Evolutionary conservation across 2,888 invertebrate genomes (phyloP).

Genomic region (Aproaerema taeniolella): DNA sequence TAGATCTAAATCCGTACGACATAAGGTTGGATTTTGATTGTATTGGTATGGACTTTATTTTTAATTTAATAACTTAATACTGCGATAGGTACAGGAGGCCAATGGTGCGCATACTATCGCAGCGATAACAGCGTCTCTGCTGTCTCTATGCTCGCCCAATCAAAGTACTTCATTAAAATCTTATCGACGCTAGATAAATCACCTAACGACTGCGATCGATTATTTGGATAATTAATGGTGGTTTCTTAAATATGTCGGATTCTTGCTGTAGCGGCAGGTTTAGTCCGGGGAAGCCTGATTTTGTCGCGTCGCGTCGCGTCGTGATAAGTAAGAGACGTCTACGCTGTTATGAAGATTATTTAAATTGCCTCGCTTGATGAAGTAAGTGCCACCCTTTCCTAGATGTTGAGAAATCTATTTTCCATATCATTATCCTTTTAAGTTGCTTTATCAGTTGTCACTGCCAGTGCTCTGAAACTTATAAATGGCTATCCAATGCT

Average conservation of each 20-base stretch:
- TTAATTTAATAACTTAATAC: conserved; percentile 76
- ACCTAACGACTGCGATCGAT: conserved; percentile 74
- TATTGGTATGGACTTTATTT: conserved; percentile 42
- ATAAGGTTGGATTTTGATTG: conserved; percentile 41
- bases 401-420: no score
- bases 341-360: no score
- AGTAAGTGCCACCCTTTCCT: no score
- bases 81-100: conserved; percentile 65
- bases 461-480: no score
- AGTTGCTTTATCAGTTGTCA: no score
- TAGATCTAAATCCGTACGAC: conserved; percentile 23
- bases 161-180: conserved; percentile 78
- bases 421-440: no score
- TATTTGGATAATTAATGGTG: conserved; percentile 74
- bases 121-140: conserved; percentile 59
- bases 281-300: conserved; percentile 28
- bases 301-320: no score
- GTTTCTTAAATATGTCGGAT: conserved; percentile 66
- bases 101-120: conserved; percentile 64
- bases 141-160: conserved; percentile 71
- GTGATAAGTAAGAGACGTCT: no score
- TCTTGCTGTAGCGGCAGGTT: conserved; percentile 51
- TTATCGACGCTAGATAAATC: conserved; percentile 77
- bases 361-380: background rate
- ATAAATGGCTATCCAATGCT: no score